Percentiles rank a stretch among this genome's conserved stretches.
These are phyloP conservation scores for Phalacrocorax aristotelis DNA, from an alignment of 2,113 vertebrate species.

Conservation along the genomic window DNA sequence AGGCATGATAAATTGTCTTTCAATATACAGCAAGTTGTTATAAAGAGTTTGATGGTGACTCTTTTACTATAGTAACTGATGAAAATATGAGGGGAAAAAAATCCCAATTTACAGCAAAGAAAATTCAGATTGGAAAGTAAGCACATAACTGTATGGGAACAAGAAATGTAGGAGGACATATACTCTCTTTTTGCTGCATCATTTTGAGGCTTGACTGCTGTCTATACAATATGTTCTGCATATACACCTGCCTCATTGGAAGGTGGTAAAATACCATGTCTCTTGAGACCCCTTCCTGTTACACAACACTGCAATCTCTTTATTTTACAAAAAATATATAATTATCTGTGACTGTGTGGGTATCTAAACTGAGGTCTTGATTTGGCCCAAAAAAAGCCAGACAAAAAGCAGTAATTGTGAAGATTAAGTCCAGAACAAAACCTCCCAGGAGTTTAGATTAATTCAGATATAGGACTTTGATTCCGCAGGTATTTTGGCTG, in stretches of 20 bases:
- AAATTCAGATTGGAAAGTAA: not conserved
- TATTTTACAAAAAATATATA: constrained; percentile 10
- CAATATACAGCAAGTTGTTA: not conserved
- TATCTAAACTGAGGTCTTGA: constrained; percentile 15
- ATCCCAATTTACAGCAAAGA: not conserved
- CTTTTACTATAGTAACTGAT: not conserved
- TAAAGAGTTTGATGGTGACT: not conserved
- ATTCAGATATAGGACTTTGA: constrained; percentile 48
- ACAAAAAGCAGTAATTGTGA: constrained; percentile 37
- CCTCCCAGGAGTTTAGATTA: constrained; percentile 59
- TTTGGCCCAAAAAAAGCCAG: constrained; percentile 4
- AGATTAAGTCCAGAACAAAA: constrained; percentile 55
- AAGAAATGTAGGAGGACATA: not conserved
- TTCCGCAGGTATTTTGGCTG: constrained; percentile 54
- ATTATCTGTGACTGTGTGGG: not conserved
- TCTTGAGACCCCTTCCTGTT: not conserved
- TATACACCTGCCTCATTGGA: not conserved
- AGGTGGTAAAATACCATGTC: not conserved
- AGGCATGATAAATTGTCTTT: not conserved
- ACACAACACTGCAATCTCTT: not conserved
- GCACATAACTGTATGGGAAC: not conserved
- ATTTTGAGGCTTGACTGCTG: not conserved
- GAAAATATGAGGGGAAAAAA: not conserved
- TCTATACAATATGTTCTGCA: not conserved
- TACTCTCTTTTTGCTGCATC: not conserved